phyloP scores from a whole-genome alignment of 1,140 invertebrate genomes.

The Lysiphlebus fabarum region DNA sequence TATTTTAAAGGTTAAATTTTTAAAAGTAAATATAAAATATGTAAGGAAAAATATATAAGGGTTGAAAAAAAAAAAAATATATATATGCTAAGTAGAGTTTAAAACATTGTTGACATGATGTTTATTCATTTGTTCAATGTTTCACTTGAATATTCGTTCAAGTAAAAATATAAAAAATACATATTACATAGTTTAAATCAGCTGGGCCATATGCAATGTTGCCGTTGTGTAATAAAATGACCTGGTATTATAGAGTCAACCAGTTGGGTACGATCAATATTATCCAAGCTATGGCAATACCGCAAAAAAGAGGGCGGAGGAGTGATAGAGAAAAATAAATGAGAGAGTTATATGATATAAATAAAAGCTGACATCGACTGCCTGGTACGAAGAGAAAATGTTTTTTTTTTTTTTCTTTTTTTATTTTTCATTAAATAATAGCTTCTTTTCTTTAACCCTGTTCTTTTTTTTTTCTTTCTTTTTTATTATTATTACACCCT shows the following conservation, averaged over 20 bases:
- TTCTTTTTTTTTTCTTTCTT: background rate
- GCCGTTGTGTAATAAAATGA: slow-evolving; percentile 28
- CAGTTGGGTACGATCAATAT: slow-evolving; percentile 39
- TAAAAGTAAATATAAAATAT: no score
- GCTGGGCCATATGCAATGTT: slow-evolving; percentile 35
- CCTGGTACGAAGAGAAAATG: background rate
- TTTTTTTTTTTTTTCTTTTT: background rate
- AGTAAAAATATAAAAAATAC: no score
- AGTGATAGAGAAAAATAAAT: no score
- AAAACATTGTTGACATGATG: no score
- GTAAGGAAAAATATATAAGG: no score
- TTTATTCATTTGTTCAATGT: no score
- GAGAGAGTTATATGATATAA: slow-evolving; percentile 3
- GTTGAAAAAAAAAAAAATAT: slow-evolving; percentile 2
- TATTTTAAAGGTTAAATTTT: no score
- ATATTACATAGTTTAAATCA: slow-evolving; percentile 21
- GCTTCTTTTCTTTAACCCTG: background rate
- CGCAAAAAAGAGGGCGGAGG: background rate
- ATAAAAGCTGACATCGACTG: slow-evolving; percentile 9
- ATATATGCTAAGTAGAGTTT: background rate
- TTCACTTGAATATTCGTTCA: no score
- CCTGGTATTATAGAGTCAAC: slow-evolving; percentile 23
- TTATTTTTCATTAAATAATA: background rate
- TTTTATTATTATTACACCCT: no score
- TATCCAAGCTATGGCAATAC: slow-evolving; percentile 21